Percentiles rank a stretch among this genome's conserved stretches.
Evolutionary conservation across 2,888 invertebrate genomes (phyloP).

Genomic region (Pemphredon lugubris): DNA sequence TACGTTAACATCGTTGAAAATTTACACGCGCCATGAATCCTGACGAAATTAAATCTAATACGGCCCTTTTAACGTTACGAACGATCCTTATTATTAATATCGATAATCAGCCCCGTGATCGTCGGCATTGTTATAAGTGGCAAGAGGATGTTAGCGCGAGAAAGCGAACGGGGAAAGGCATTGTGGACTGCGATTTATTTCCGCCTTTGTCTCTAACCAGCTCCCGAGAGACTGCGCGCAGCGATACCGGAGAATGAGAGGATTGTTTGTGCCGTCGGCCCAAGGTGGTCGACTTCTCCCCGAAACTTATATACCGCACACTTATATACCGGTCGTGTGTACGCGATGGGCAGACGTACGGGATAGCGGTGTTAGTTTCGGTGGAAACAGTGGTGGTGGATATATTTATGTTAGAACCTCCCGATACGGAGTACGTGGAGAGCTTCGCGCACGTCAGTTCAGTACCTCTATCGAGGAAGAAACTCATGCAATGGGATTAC

Average conservation of each 20-base stretch:
- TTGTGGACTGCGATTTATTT: slow-evolving; percentile 64
- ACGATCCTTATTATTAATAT: neutral
- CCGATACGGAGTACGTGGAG: slow-evolving; percentile 27
- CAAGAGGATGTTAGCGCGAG: slow-evolving; percentile 8
- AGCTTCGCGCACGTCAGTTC: slow-evolving; percentile 24
- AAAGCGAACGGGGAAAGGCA: slow-evolving; percentile 47
- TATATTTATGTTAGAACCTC: slow-evolving; percentile 48
- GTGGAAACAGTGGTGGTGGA: slow-evolving; percentile 22
- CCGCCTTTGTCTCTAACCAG: slow-evolving; percentile 68
- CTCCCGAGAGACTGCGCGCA: slow-evolving; percentile 57
- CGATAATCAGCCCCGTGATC: neutral
- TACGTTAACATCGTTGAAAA: no score
- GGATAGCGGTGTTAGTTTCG: slow-evolving; percentile 1
- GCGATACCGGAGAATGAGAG: slow-evolving; percentile 65
- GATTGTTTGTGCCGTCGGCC: slow-evolving; percentile 62
- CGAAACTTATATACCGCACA: slow-evolving; percentile 36
- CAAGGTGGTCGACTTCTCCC: slow-evolving; percentile 58
- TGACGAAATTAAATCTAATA: no score
- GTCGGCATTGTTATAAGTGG: slow-evolving; percentile 19
- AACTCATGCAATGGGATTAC: slow-evolving; percentile 45
- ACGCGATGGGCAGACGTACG: neutral
- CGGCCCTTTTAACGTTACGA: no score
- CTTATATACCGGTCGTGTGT: neutral
- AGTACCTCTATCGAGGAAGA: slow-evolving; percentile 34
- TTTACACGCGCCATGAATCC: no score